Evolutionary conservation across 2,113 vertebrate genomes (phyloP), one percentile per base, ranked within the genome.

Genomic region (Arvicanthis niloticus): DNA sequence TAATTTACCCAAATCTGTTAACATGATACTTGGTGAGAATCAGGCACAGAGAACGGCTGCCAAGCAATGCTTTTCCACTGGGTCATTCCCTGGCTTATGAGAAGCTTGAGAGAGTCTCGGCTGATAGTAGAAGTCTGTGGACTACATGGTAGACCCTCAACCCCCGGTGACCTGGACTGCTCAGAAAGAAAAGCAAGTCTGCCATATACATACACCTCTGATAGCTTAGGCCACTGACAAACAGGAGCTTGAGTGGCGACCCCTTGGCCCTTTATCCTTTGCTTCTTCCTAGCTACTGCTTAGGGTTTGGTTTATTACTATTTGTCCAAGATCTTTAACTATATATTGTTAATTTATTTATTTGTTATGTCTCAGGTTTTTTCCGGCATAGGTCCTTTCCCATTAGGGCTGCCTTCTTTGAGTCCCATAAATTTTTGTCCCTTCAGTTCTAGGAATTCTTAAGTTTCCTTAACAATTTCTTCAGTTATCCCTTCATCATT

Each of bases 1-100:
- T 82, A 92, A 76, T 86, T 62, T 72, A 95, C 81, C 76, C 81
- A 77, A 94, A 81, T 67, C 48, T 51, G n/a, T n/a, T 77, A 78
- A 68, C 29, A 88, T n/a, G 8, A 24, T 78, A 58, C 48, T 42
- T 56, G 45, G 26, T 92, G 29, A 91, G n/a, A 86, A 48, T 85
- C 16, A 16, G 53, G 84, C 87, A 90, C 37, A 80, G 53, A 76
- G 42, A 13, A 65, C 19, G 58, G 67, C 37, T 10, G 16, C 4
- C 72, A 92, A 70, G 21, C 85, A 53, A 45, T 89, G 72, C 42
- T 75, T 85, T 67, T 91, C 40, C 24, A 16, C n/a, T 75, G 65
- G 37, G 58, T 78, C 22, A 91, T 60, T 19, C 81, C 77, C 65
- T 73, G 26, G 29, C 60, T 67, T 86, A 34, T 7, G 7, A 60